Conservation (phyloP, 1,140 invertebrate species). For the Varroa destructor region DNA sequence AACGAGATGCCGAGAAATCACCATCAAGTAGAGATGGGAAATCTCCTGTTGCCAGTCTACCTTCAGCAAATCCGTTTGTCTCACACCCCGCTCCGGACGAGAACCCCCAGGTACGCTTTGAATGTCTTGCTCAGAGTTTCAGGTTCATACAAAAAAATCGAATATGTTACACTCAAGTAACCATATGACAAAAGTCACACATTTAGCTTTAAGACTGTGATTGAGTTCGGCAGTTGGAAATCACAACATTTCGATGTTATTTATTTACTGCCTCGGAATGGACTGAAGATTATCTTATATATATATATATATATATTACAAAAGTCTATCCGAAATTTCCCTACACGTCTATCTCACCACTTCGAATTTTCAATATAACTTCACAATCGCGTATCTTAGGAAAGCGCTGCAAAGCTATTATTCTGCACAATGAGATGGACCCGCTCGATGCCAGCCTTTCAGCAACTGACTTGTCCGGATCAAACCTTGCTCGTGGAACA, state of each 20-base stretch:
- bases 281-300: no score
- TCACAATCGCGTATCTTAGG: conserved; percentile 46
- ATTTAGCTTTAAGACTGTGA: no score
- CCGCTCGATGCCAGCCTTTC: conserved; percentile 56
- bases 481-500: conserved; percentile 58
- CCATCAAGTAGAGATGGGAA: no score
- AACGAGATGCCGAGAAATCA: conserved; percentile 2
- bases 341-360: no score
- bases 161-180: no score
- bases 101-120: conserved; percentile 3
- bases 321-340: no score
- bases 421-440: conserved; percentile 63
- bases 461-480: conserved; percentile 55
- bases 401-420: conserved; percentile 60
- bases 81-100: conserved; percentile 10
- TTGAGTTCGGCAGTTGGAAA: no score
- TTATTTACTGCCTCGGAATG: no score
- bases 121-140: not conserved
- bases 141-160: no score
- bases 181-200: no score
- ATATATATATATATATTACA: no score
- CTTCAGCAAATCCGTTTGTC: conserved; percentile 1
- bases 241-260: no score
- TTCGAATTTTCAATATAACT: not conserved
- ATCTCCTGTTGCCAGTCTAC: not conserved